Evolutionary conservation across 2,113 vertebrate species (phyloP), one percentile per base, ranked within the genome.

Genomic region (Thunnus maccoyii): DNA sequence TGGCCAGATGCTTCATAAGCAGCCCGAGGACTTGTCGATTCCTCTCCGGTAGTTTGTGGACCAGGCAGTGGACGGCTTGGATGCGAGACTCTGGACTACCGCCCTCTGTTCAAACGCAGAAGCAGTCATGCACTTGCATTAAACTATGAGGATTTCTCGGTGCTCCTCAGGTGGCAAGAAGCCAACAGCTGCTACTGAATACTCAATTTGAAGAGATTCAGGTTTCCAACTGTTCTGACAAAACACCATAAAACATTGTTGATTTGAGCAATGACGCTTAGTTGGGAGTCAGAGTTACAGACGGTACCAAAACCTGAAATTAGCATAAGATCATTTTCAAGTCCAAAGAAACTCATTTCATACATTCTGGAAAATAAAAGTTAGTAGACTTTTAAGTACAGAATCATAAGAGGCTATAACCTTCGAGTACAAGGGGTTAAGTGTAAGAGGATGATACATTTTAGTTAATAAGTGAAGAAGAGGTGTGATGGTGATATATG

Each of bases 11-110:
- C 88, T 97, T 97, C 95, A 99, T 96, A 89, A 99, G 93, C 86
- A 99, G 96, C 76, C 97, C 96, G 94, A 99, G 91, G 96, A 99
- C 97, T 93, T 96, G 96, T 91, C 94, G 96, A 94, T 99, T 99
- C 87, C 94, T 98, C 93, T 99, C 97, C 13, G 98, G 98, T 76
- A 99, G 96, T 90, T 97, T 97, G 94, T 99, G 97, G 69, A 99
- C 96, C 94, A 99, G 94, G 89, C 96, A 96, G 94, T 99, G 98
- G 91, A 99, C 88, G 61, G 97, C 97, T 82, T 94, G 96, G 78
- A 97, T 96, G 67, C 98, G 96, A 80, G 97, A 96, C 76, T 98
- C 97, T 3, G 98, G 97, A 89, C 96, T 98, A 58, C 94, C 96
- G 41, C 96, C 95, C 94, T 99, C 97, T 99, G 89, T 56, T 80